Conservation (phyloP, 1,140 invertebrate genomes). For the Drosophila guanche region DNA sequence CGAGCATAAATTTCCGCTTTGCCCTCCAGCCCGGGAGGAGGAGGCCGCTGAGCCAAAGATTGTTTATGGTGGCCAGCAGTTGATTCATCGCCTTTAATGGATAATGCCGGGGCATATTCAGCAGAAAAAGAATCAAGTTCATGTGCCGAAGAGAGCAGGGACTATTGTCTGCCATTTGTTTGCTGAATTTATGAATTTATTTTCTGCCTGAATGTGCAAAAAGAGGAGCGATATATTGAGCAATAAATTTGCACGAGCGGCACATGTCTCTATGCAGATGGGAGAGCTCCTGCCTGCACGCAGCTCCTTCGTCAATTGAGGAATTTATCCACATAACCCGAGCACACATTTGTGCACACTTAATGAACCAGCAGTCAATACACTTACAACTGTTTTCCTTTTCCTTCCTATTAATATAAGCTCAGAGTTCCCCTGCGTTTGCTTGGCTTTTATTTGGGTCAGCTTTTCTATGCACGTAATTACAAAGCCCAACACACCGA, state of each 20-base stretch:
- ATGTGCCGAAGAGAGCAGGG: constrained; percentile 38
- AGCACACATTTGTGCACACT: constrained; percentile 33
- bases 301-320: constrained; percentile 39
- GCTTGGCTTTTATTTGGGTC: constrained; percentile 62
- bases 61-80: constrained; percentile 75
- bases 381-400: constrained; percentile 37
- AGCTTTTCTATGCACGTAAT: constrained; percentile 79
- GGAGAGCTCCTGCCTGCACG: constrained; percentile 3
- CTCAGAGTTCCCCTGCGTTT: background rate
- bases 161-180: constrained; percentile 33
- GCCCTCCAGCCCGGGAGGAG: constrained; percentile 40
- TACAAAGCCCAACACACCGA: constrained; percentile 74
- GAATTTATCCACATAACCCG: background rate
- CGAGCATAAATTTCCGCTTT: constrained; percentile 72
- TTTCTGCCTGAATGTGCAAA: constrained; percentile 18
- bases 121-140: constrained; percentile 53
- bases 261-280: constrained; percentile 39
- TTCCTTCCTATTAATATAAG: constrained; percentile 8
- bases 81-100: constrained; percentile 80
- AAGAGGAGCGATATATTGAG: constrained; percentile 31
- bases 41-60: constrained; percentile 63
- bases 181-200: constrained; percentile 53
- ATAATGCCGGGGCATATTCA: constrained; percentile 67
- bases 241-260: constrained; percentile 32
- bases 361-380: constrained; percentile 62